Evolutionary conservation across 2,797 vertebrate genomes (phyloP).

Genomic region (Furcifer pardalis): DNA sequence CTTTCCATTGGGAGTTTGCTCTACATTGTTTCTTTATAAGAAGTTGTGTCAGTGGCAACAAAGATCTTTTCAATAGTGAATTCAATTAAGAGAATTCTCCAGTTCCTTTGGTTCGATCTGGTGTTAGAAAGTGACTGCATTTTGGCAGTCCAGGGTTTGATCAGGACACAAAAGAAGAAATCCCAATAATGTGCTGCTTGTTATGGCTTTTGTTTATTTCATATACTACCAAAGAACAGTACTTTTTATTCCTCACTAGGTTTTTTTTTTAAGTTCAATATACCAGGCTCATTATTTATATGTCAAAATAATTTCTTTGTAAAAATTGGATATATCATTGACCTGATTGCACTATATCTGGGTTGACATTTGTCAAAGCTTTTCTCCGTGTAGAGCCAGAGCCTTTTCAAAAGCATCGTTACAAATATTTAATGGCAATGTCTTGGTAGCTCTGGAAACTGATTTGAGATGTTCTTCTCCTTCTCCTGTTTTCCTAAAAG

Average conservation of each 20-base stretch:
- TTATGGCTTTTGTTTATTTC: background rate
- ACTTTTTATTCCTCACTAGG: background rate
- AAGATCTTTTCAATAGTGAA: too few relatives aligned
- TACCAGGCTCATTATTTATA: background rate
- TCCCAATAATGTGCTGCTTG: background rate
- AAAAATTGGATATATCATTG: background rate
- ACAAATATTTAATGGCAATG: conserved; percentile 5
- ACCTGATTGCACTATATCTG: background rate
- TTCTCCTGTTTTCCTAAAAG: background rate
- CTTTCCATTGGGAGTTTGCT: too few relatives aligned
- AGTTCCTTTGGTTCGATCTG: too few relatives aligned
- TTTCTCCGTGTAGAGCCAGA: background rate
- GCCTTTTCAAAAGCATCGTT: conserved; percentile 12
- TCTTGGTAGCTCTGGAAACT: background rate
- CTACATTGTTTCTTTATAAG: too few relatives aligned
- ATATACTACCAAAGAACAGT: background rate
- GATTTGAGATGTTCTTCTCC: background rate
- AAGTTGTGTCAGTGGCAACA: too few relatives aligned
- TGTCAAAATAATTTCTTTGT: background rate
- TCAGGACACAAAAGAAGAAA: too few relatives aligned
- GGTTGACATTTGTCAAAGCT: conserved; percentile 4
- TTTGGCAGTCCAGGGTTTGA: too few relatives aligned
- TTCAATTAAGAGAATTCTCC: too few relatives aligned
- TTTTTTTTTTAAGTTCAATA: background rate
- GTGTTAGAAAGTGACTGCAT: too few relatives aligned